Percentiles rank a stretch among this genome's conserved stretches.
Evolutionary conservation across 92 coral and sea anemone species (phyloP).

Genomic region (Bergia sp.): DNA sequence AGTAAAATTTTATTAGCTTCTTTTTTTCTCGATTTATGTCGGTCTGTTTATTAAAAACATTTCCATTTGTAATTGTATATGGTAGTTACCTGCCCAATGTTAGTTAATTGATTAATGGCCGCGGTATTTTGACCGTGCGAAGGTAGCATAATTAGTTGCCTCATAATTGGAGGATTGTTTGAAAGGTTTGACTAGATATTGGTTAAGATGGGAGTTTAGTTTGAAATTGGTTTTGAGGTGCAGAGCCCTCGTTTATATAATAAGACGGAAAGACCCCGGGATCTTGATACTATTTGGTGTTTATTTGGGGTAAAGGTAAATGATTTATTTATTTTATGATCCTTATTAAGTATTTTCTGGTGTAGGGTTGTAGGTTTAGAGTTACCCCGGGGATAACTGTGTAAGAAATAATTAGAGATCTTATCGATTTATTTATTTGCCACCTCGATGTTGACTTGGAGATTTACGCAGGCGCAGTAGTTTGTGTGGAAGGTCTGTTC

Average conservation of each 20-base stretch:
- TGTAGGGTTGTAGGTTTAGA: background rate
- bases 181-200: background rate
- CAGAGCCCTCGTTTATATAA: background rate
- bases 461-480: background rate
- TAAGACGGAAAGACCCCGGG: constrained; percentile 25
- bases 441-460: constrained; percentile 24
- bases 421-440: constrained; percentile 7
- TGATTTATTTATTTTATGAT: background rate
- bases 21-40: background rate
- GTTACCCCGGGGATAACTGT: constrained; percentile 23
- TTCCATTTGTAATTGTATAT: background rate
- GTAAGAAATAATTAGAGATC: constrained; percentile 9
- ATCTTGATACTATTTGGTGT: background rate
- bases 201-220: background rate
- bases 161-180: constrained; percentile 12
- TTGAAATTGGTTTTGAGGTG: background rate
- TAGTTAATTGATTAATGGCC: constrained; percentile 7
- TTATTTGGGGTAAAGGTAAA: background rate
- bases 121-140: constrained; percentile 5
- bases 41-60: constrained; percentile 28
- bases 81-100: background rate
- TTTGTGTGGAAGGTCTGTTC: background rate
- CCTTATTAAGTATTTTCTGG: background rate
- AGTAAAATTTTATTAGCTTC: background rate
- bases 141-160: constrained; percentile 30